Conservation (phyloP, 1,140 invertebrate species). For the Dysdera silvatica region DNA sequence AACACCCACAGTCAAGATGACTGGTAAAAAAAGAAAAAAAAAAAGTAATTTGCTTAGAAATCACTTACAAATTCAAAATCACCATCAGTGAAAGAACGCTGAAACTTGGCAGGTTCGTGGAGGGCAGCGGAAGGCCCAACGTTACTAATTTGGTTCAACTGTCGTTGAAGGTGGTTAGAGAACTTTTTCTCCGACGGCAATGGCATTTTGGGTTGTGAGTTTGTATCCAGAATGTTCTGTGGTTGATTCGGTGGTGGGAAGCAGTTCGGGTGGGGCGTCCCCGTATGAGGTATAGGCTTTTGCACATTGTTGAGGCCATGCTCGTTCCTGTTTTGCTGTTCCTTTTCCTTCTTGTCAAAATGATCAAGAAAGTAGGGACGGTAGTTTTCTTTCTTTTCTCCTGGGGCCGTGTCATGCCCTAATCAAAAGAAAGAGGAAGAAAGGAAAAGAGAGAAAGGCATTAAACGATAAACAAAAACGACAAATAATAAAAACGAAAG, state of each 20-base stretch:
- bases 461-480: not conserved
- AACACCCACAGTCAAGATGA: too few relatives aligned
- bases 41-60: too few relatives aligned
- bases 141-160: constrained; percentile 28
- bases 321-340: constrained; percentile 26
- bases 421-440: not conserved
- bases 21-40: too few relatives aligned
- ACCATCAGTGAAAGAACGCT: constrained; percentile 29
- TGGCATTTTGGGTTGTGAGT: not conserved
- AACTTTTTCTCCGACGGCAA: constrained; percentile 14
- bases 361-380: constrained; percentile 34
- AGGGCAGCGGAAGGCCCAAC: constrained; percentile 20
- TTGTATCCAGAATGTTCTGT: constrained; percentile 6
- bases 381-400: constrained; percentile 33
- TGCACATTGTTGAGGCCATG: constrained; percentile 9
- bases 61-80: constrained; percentile 31
- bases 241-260: too few relatives aligned
- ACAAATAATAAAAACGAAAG: not conserved
- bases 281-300: constrained; percentile 4
- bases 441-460: not conserved
- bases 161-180: constrained; percentile 26
- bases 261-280: constrained; percentile 27
- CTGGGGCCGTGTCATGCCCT: constrained; percentile 28
- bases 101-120: constrained; percentile 23
- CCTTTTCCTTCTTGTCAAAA: constrained; percentile 33